Evolutionary conservation across 1,140 invertebrate genomes (phyloP).

Genomic region (Drosophila sturtevanti): DNA sequence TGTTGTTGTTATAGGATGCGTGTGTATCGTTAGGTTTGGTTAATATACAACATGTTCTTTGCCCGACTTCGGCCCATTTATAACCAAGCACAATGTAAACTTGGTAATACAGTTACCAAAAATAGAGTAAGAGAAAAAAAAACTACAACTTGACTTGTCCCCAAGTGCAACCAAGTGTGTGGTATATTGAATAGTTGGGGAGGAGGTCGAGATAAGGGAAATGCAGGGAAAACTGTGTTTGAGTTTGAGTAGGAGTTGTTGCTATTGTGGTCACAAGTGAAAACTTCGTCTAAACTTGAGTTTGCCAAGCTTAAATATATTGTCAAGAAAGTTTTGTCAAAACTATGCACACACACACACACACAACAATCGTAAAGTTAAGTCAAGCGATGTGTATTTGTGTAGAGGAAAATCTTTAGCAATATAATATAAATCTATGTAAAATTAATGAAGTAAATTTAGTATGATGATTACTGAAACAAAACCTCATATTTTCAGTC

Average conservation of each 20-base stretch:
- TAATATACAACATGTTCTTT: slow-evolving; percentile 59
- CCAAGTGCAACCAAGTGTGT: slow-evolving; percentile 69
- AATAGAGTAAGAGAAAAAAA: slow-evolving; percentile 5
- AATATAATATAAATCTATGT: slow-evolving; percentile 5
- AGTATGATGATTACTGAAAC: neutral
- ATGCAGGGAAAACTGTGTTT: neutral
- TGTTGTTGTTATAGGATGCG: neutral
- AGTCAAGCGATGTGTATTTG: neutral
- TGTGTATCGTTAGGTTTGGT: slow-evolving; percentile 49
- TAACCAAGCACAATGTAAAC: slow-evolving; percentile 46
- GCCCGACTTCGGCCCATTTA: slow-evolving; percentile 32
- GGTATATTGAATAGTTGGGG: neutral
- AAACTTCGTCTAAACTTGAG: slow-evolving; percentile 66
- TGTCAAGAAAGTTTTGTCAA: slow-evolving; percentile 40
- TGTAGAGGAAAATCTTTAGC: neutral
- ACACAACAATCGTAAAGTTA: slow-evolving; percentile 2
- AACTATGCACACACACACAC: neutral
- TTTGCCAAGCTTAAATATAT: slow-evolving; percentile 43
- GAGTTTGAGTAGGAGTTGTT: slow-evolving; percentile 35
- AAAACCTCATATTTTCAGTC: neutral
- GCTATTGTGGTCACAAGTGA: slow-evolving; percentile 58
- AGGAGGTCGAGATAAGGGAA: neutral
- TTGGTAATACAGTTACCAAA: slow-evolving; percentile 36
- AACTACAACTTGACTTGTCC: slow-evolving; percentile 50
- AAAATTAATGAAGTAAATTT: neutral